Conservation (phyloP, 2,113 vertebrate genomes). For the Apodemus sylvaticus region DNA sequence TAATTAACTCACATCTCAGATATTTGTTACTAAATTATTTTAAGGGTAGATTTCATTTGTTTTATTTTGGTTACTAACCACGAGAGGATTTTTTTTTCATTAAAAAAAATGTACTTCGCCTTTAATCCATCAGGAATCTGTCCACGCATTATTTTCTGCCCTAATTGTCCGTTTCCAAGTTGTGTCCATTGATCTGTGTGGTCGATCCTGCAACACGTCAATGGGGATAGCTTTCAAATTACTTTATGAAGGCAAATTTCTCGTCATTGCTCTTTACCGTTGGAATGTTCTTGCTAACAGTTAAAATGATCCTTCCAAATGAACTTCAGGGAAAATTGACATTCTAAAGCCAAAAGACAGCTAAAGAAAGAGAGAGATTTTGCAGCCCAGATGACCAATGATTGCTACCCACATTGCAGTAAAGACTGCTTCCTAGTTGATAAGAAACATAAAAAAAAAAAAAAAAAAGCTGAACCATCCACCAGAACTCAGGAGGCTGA, state of each 20-base stretch:
- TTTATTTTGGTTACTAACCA: background rate
- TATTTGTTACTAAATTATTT: background rate
- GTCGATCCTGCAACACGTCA: background rate
- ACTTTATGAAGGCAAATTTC: background rate
- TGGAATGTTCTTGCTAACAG: slow-evolving; percentile 13
- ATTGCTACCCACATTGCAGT: background rate
- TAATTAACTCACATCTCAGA: background rate
- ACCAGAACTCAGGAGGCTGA: background rate
- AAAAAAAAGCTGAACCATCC: background rate
- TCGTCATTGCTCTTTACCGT: background rate
- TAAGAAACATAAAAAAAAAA: background rate
- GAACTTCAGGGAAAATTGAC: slow-evolving; percentile 9
- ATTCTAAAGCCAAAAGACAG: background rate
- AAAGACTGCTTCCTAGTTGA: background rate
- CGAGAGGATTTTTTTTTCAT: background rate
- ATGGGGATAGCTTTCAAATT: background rate
- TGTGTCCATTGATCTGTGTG: background rate
- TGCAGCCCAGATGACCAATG: slow-evolving; percentile 3
- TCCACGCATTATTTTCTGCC: background rate
- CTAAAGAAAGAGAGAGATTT: background rate
- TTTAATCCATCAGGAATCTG: slow-evolving; percentile 32
- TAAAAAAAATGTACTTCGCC: background rate
- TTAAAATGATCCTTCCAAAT: slow-evolving; percentile 30
- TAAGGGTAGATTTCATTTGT: background rate
- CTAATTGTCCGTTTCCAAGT: slow-evolving; percentile 15